Evolutionary conservation across 2,797 vertebrate genomes (phyloP).

Genomic region (Chloroceryle amazona): DNA sequence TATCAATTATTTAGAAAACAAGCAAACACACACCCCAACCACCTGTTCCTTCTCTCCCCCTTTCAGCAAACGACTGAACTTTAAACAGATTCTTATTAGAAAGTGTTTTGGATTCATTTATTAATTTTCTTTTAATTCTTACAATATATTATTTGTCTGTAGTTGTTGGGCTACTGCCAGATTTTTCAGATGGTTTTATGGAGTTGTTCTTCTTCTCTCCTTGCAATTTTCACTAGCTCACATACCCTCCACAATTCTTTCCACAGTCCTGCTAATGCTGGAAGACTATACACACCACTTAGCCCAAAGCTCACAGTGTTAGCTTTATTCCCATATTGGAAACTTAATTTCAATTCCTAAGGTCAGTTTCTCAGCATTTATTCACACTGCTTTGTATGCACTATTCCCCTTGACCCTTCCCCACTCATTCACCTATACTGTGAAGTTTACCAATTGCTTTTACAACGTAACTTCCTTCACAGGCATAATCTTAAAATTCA

Average conservation of each 20-base stretch:
- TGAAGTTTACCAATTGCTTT: neutral
- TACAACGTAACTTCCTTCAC: neutral
- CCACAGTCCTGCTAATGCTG: neutral
- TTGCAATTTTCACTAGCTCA: neutral
- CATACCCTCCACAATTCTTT: neutral
- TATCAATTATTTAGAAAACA: neutral
- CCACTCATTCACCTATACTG: neutral
- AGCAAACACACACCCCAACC: too few relatives aligned
- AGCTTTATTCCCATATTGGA: neutral
- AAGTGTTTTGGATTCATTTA: neutral
- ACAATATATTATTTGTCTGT: neutral
- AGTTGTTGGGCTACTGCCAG: neutral
- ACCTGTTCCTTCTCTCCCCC: neutral
- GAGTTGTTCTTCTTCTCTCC: neutral
- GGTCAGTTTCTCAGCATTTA: neutral
- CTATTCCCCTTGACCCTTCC: neutral
- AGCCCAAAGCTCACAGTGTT: accelerated
- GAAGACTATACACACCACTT: neutral
- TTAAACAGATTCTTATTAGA: neutral
- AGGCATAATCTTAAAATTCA: neutral
- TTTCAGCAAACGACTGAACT: neutral
- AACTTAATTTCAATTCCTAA: neutral
- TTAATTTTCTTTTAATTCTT: neutral
- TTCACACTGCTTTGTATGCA: neutral
- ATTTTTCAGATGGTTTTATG: neutral